phyloP scores from a whole-genome alignment of 1,140 invertebrate genomes.

The Tetragnatha versicolor region DNA sequence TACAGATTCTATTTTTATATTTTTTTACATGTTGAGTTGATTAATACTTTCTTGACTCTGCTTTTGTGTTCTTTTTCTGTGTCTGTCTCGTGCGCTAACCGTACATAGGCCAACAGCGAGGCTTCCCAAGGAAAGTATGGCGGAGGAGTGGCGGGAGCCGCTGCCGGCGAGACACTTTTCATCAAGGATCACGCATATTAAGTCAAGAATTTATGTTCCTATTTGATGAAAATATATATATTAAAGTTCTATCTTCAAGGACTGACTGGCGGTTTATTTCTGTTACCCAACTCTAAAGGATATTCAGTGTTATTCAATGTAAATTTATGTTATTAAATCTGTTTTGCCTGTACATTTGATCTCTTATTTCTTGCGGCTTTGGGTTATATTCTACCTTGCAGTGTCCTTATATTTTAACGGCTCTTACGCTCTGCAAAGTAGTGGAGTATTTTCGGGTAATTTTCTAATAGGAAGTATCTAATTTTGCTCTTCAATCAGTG shows the following conservation, averaged over 20 bases:
- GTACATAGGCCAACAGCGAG: slow-evolving; percentile 82
- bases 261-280: background rate
- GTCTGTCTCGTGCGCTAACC: slow-evolving; percentile 6
- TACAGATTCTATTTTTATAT: background rate
- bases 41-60: background rate
- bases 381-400: too few relatives aligned
- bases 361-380: too few relatives aligned
- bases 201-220: slow-evolving; percentile 29
- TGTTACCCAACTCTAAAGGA: background rate
- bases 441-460: too few relatives aligned
- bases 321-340: background rate
- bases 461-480: too few relatives aligned
- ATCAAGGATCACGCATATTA: slow-evolving; percentile 81
- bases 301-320: background rate
- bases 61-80: slow-evolving; percentile 28
- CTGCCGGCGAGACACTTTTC: slow-evolving; percentile 84
- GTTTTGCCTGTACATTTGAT: too few relatives aligned
- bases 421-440: too few relatives aligned
- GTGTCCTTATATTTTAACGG: too few relatives aligned
- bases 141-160: slow-evolving; percentile 80
- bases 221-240: background rate
- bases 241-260: slow-evolving; percentile 29
- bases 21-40: background rate
- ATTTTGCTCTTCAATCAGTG: too few relatives aligned
- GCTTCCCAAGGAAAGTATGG: slow-evolving; percentile 88